These are phyloP conservation scores for Erythrolamprus reginae DNA, from an alignment of 2,113 vertebrate genomes.

Conservation along the genomic window DNA sequence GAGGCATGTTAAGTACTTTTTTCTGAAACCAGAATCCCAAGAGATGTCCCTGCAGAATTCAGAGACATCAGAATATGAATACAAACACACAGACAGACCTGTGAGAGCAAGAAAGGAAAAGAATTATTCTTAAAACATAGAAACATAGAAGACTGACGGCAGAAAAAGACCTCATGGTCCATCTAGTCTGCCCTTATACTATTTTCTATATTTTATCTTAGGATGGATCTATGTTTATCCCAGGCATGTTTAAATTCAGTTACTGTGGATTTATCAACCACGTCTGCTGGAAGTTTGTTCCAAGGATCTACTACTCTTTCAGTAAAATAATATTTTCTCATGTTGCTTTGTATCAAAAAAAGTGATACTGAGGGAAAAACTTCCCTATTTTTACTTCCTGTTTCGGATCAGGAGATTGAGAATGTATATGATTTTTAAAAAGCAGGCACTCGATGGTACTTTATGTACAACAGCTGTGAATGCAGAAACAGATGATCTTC, in stretches of 20 bases:
- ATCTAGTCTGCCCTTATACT: too few species aligned
- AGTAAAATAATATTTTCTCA: too few species aligned
- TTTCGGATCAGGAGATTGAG: background rate
- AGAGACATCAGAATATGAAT: background rate
- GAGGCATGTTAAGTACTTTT: background rate
- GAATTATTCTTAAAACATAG: too few species aligned
- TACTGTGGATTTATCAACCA: too few species aligned
- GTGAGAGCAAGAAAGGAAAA: background rate
- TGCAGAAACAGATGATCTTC: background rate
- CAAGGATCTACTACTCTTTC: too few species aligned
- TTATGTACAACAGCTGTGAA: background rate
- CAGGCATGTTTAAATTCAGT: too few species aligned
- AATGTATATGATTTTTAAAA: background rate
- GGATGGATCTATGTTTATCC: too few species aligned
- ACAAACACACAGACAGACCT: background rate
- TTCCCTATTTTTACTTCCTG: background rate
- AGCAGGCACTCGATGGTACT: background rate
- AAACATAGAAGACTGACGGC: too few species aligned
- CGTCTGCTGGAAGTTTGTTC: too few species aligned
- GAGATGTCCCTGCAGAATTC: background rate
- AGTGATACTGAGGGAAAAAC: background rate
- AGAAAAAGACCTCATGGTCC: too few species aligned
- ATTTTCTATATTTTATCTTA: too few species aligned
- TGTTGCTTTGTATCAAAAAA: too few species aligned
- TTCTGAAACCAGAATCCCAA: background rate